These are phyloP conservation scores for Platycheirus rosarum DNA, from an alignment of 2,888 invertebrate genomes.

Conservation along the genomic window DNA sequence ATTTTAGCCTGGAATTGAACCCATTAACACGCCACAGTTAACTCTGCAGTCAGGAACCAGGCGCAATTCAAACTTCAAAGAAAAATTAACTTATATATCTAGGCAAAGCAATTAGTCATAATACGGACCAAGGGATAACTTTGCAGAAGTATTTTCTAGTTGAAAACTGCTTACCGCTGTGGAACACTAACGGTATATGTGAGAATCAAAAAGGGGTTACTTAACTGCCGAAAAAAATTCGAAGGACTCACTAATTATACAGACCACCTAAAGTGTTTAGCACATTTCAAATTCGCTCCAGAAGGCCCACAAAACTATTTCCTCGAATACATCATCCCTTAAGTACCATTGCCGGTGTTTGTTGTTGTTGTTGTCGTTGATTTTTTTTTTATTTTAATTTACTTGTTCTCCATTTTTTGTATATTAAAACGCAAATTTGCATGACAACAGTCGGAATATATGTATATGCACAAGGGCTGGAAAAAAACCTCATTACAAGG, in stretches of 20 bases:
- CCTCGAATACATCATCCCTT: conserved; percentile 70
- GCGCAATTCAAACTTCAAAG: conserved; percentile 49
- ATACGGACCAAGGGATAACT: conserved; percentile 63
- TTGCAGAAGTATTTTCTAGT: conserved; percentile 26
- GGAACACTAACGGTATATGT: conserved; percentile 1
- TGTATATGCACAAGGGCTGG: conserved; percentile 41
- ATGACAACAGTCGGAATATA: conserved; percentile 68
- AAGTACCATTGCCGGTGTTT: conserved; percentile 60
- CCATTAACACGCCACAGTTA: conserved; percentile 70
- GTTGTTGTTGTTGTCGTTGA: conserved; percentile 25
- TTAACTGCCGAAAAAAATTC: not conserved
- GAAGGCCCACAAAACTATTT: conserved; percentile 69
- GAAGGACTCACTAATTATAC: conserved; percentile 62
- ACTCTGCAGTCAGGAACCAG: conserved; percentile 38
- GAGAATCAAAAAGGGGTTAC: not conserved
- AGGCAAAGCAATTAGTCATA: conserved; percentile 66
- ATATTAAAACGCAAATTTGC: conserved; percentile 73
- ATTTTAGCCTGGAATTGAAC: conserved; percentile 54
- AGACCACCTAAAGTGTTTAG: conserved; percentile 71
- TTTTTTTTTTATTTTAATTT: conserved; percentile 39
- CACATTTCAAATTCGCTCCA: conserved; percentile 68
- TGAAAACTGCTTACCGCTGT: too few species aligned
- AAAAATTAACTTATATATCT: conserved; percentile 71
- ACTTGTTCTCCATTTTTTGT: conserved; percentile 43
- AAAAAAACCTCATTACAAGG: conserved; percentile 69